phyloP scores from a whole-genome alignment of 2,113 vertebrate species.

The Nothocercus julius region DNA sequence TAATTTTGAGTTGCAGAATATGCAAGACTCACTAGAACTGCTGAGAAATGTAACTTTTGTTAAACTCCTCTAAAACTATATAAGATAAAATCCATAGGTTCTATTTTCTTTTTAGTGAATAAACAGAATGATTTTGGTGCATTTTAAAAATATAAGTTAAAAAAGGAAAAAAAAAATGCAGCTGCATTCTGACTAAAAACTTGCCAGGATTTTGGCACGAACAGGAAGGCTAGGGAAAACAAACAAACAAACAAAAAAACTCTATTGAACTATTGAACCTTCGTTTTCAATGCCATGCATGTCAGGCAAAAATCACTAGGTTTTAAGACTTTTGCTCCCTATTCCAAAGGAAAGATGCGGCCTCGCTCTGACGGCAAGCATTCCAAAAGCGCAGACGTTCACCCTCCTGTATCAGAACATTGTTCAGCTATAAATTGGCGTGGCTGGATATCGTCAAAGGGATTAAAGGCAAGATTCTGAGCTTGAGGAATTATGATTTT shows the following conservation, averaged over 20 bases:
- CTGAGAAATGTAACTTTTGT: neutral
- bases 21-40: neutral
- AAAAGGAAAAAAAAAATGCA: neutral
- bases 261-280: fast-evolving
- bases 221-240: neutral
- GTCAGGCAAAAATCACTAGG: neutral
- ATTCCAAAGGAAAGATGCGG: neutral
- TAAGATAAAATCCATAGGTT: fast-evolving
- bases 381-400: neutral
- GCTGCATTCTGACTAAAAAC: neutral
- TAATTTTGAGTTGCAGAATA: neutral
- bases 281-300: neutral
- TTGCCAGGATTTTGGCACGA: neutral
- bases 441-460: fast-evolving
- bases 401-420: neutral
- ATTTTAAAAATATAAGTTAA: neutral
- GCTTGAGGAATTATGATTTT: neutral
- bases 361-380: neutral
- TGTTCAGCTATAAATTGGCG: neutral
- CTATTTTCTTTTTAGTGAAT: neutral
- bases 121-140: neutral
- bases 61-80: neutral
- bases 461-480: neutral
- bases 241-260: neutral
- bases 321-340: neutral